These are phyloP conservation scores for Trisateles emortualis DNA, from an alignment of 2,888 invertebrate genomes.

Conservation along the genomic window DNA sequence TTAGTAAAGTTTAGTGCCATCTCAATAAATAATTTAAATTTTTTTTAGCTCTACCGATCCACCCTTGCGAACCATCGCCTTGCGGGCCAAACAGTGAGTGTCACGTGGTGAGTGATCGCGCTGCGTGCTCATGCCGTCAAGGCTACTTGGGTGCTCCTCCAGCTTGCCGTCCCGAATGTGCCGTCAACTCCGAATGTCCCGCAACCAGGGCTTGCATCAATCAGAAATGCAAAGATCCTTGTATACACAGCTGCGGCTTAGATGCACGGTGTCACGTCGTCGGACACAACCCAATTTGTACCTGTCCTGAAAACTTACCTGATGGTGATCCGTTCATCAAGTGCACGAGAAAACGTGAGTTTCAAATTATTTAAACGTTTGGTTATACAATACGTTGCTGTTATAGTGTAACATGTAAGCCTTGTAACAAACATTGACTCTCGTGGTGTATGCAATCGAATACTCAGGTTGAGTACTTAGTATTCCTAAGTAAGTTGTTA, in stretches of 20 bases:
- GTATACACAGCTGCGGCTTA: conserved; percentile 91
- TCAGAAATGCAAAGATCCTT: conserved; percentile 92
- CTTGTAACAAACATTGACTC: too few relatives aligned
- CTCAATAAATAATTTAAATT: not conserved
- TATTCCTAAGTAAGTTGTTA: too few relatives aligned
- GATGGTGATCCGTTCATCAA: conserved; percentile 93
- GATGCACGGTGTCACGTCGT: conserved; percentile 93
- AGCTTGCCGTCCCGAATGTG: conserved; percentile 91
- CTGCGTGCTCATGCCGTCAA: conserved; percentile 91
- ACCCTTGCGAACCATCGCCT: conserved; percentile 92
- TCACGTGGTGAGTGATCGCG: conserved; percentile 89
- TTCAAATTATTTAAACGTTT: not conserved
- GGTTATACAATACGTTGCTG: too few relatives aligned
- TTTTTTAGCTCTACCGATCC: conserved; percentile 57
- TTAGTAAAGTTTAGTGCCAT: too few relatives aligned
- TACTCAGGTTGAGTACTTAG: too few relatives aligned
- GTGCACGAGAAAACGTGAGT: conserved; percentile 85
- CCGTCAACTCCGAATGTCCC: conserved; percentile 92
- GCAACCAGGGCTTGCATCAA: conserved; percentile 91
- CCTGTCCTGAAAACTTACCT: conserved; percentile 89
- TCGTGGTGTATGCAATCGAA: too few relatives aligned
- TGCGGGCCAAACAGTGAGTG: conserved; percentile 93
- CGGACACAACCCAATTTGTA: conserved; percentile 93
- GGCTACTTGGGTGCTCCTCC: conserved; percentile 92
- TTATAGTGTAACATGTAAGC: too few relatives aligned